These are phyloP conservation scores for Montipora efflorescens DNA, from an alignment of 64 coral and sea anemone species.

Conservation along the genomic window DNA sequence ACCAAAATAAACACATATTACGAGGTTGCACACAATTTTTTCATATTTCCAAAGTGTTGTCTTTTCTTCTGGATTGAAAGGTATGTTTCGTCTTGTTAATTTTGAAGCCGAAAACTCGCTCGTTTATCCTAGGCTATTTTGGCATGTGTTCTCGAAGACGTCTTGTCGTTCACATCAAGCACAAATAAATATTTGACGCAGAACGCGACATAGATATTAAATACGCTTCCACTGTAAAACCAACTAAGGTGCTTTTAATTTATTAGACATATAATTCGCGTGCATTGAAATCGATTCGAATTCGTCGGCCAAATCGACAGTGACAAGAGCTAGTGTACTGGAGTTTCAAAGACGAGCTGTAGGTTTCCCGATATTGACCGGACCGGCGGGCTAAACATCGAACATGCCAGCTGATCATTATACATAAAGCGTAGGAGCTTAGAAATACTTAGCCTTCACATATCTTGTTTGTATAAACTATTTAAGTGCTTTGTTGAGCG, in stretches of 20 bases:
- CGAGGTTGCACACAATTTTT: not conserved
- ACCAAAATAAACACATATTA: not conserved
- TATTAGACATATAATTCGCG: not conserved
- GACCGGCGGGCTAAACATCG: not conserved
- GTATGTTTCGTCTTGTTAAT: no score
- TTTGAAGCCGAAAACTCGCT: not conserved
- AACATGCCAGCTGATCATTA: not conserved
- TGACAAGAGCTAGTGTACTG: not conserved
- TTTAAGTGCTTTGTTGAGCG: slow-evolving; percentile 45
- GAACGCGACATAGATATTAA: slow-evolving; percentile 18
- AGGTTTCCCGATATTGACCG: not conserved
- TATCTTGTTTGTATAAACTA: slow-evolving; percentile 52
- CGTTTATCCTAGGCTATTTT: no score
- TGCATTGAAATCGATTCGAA: not conserved
- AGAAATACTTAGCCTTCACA: slow-evolving; percentile 26
- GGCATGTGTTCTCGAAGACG: not conserved
- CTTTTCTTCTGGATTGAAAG: no score
- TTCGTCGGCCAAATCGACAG: not conserved
- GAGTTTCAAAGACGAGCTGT: not conserved
- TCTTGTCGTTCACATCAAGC: slow-evolving; percentile 6
- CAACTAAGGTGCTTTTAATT: slow-evolving; percentile 16
- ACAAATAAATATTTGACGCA: slow-evolving; percentile 25
- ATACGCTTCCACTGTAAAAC: slow-evolving; percentile 8
- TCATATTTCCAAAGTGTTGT: no score
- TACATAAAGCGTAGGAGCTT: slow-evolving; percentile 26